Conservation (phyloP, 1,140 invertebrate genomes). For the Bombus huntii region DNA sequence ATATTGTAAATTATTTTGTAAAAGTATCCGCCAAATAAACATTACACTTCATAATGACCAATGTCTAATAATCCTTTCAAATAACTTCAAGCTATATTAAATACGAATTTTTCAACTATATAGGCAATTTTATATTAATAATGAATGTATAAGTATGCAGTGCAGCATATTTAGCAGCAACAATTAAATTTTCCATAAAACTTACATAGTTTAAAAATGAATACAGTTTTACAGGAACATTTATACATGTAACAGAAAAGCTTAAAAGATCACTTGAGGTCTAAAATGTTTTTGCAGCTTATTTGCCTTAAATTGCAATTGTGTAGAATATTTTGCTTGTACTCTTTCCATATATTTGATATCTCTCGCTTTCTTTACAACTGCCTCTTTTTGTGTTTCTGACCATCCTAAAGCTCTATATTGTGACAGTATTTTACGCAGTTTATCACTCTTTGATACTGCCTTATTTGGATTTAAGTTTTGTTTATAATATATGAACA, state of each 20-base stretch:
- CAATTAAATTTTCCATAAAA: conserved; percentile 10
- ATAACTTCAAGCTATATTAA: neutral
- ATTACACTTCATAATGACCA: conserved; percentile 66
- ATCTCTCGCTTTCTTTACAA: conserved; percentile 90
- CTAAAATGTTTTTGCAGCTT: conserved; percentile 93
- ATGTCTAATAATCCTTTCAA: conserved; percentile 13
- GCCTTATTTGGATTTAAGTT: conserved; percentile 86
- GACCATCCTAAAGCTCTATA: conserved; percentile 95
- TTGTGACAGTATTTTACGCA: conserved; percentile 88
- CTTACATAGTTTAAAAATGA: conserved; percentile 24
- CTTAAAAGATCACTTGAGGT: conserved; percentile 87
- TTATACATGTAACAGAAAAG: conserved; percentile 3
- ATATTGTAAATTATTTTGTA: conserved; percentile 77
- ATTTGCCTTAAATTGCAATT: conserved; percentile 92
- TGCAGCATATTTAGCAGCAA: conserved; percentile 6
- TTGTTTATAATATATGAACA: conserved; percentile 93
- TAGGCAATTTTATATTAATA: conserved; percentile 40
- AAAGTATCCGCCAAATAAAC: conserved; percentile 70
- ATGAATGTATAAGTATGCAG: conserved; percentile 36
- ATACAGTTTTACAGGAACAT: conserved; percentile 35
- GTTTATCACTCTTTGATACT: conserved; percentile 84
- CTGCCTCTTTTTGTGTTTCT: conserved; percentile 86
- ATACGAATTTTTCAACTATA: conserved; percentile 8
- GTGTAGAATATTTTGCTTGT: conserved; percentile 89
- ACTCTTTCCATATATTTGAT: conserved; percentile 92